These are phyloP conservation scores for Pelmatolapia mariae DNA, from an alignment of 2,113 vertebrate genomes.

Conservation along the genomic window DNA sequence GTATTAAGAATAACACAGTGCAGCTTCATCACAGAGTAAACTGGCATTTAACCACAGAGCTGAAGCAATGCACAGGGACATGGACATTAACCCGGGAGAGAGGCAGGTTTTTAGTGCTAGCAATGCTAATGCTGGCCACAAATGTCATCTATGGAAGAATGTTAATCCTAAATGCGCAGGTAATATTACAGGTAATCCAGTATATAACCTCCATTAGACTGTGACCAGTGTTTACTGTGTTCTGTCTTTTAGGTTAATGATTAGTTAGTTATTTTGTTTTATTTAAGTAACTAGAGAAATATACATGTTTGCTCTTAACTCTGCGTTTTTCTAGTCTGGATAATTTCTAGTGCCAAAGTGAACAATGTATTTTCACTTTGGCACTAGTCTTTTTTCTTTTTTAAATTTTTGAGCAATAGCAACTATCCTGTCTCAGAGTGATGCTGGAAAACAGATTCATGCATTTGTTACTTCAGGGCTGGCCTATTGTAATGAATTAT, in stretches of 20 bases:
- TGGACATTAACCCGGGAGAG: background rate
- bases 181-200: background rate
- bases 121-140: background rate
- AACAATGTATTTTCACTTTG: background rate
- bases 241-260: background rate
- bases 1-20: background rate
- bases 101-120: background rate
- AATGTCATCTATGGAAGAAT: background rate
- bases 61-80: background rate
- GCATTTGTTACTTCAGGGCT: background rate
- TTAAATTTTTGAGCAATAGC: background rate
- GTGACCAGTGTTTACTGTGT: background rate
- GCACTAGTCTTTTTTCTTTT: background rate
- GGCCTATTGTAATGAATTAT: background rate
- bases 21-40: background rate
- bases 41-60: background rate
- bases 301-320: background rate
- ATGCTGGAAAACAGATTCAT: background rate
- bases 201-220: background rate
- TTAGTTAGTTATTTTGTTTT: background rate
- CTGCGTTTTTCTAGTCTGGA: background rate
- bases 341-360: background rate
- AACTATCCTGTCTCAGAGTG: background rate
- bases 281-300: background rate
- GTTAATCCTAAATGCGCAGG: background rate